A percentile compares a stretch with the other conserved stretches of the same genome.
These are phyloP conservation scores for Akabosia matsudoensis DNA, from an alignment of 1,140 invertebrate genomes.

Conservation along the genomic window DNA sequence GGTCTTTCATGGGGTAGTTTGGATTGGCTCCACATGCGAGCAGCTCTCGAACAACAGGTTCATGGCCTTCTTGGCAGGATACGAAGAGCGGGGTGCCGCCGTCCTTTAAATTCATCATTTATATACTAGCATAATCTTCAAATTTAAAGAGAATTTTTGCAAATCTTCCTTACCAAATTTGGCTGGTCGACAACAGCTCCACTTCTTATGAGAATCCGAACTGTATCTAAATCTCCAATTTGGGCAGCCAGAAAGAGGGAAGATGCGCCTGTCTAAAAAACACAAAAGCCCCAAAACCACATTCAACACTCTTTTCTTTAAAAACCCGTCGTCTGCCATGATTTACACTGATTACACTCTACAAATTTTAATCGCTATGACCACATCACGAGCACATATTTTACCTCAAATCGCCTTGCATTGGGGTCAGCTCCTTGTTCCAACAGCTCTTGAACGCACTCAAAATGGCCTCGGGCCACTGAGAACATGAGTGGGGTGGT, in stretches of 20 bases:
- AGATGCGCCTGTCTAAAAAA: conserved; percentile 78
- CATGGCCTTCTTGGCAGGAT: conserved; percentile 84
- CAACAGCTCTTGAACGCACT: conserved; percentile 78
- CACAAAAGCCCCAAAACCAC: conserved; percentile 29
- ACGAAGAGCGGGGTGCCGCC: conserved; percentile 88
- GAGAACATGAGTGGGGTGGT: conserved; percentile 87
- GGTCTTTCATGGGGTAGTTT: conserved; percentile 83
- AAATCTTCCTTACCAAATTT: conserved; percentile 66
- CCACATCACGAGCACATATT: background rate
- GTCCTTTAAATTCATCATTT: no score
- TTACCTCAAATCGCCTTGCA: conserved; percentile 65
- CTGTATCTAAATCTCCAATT: conserved; percentile 80
- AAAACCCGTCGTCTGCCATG: background rate
- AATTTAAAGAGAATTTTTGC: no score
- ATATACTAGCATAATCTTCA: no score
- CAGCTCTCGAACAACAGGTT: conserved; percentile 78
- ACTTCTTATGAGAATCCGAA: conserved; percentile 68
- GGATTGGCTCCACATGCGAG: conserved; percentile 74
- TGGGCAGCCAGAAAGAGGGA: conserved; percentile 89
- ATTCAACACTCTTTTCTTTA: background rate
- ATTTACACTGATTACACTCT: no score
- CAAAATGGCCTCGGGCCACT: conserved; percentile 79
- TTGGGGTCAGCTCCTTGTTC: conserved; percentile 84
- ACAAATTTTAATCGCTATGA: conserved; percentile 25
- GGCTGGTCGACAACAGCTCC: conserved; percentile 73